A percentile compares a stretch with the other conserved stretches of the same genome.
Conservation (phyloP, 2,888 invertebrate species). For the Drosophila emarginata region DNA sequence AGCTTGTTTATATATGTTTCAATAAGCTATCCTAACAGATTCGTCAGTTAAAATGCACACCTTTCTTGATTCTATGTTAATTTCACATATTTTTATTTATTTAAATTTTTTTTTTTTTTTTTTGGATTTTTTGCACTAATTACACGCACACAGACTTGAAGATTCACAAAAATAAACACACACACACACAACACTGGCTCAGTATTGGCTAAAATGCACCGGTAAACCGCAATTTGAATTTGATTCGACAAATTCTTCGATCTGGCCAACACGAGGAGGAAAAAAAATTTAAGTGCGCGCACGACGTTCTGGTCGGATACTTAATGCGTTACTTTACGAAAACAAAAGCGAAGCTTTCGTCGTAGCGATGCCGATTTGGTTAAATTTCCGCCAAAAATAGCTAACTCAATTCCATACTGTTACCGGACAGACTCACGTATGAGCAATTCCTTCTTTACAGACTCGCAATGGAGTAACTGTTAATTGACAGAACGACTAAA, state of each 20-base stretch:
- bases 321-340: conserved; percentile 4
- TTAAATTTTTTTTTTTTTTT: not conserved
- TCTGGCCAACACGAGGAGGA: conserved; percentile 4
- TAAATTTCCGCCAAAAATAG: not conserved
- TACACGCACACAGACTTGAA: not conserved
- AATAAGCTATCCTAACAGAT: not conserved
- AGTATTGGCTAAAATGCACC: not conserved
- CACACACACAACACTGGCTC: not conserved
- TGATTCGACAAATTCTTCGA: not conserved
- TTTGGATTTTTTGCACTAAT: not conserved
- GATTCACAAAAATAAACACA: not conserved
- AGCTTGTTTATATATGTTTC: not conserved
- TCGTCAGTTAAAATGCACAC: not conserved
- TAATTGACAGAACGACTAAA: not conserved
- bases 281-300: conserved; percentile 2
- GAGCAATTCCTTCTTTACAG: not conserved
- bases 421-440: not conserved
- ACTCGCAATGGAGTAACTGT: not conserved
- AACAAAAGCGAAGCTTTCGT: conserved; percentile 1
- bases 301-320: conserved; percentile 5
- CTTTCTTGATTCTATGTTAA: not conserved
- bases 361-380: not conserved
- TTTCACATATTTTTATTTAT: not conserved
- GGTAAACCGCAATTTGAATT: conserved; percentile 3
- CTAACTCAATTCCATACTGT: not conserved